These are phyloP conservation scores for Caenorhabditis sp. DNA, from an alignment of 2,888 invertebrate species.

Conservation along the genomic window DNA sequence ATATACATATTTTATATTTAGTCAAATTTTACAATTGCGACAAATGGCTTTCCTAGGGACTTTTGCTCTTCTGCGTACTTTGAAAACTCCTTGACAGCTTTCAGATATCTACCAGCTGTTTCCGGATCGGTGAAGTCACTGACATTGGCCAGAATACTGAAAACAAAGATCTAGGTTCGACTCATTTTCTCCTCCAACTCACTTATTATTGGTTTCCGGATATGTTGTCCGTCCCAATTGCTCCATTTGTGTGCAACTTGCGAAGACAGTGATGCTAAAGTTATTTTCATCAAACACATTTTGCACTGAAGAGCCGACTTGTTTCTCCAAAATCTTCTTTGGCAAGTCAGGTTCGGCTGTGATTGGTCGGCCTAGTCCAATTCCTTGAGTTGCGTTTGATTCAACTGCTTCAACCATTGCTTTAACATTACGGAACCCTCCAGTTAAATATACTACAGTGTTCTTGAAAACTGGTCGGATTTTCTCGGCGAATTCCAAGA, in stretches of 20 bases:
- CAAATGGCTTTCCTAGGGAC: not conserved
- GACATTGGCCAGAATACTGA: conserved; percentile 18
- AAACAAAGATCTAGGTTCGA: not conserved
- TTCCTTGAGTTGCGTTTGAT: conserved; percentile 48
- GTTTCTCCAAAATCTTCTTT: conserved; percentile 42
- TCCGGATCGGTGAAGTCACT: conserved; percentile 24
- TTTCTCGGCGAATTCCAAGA: conserved; percentile 53
- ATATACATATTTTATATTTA: conserved; percentile 29
- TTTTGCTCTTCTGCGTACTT: no score
- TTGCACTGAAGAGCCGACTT: conserved; percentile 30
- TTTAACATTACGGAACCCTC: conserved; percentile 57
- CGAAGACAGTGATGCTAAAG: conserved; percentile 20
- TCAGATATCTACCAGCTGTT: not conserved
- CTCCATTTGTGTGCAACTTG: conserved; percentile 43
- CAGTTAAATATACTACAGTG: conserved; percentile 54
- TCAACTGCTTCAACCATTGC: conserved; percentile 56
- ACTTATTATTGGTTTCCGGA: not conserved
- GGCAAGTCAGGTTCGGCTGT: conserved; percentile 61
- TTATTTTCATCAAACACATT: conserved; percentile 38
- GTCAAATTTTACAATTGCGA: not conserved
- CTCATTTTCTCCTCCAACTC: not conserved
- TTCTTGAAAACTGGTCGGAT: conserved; percentile 37
- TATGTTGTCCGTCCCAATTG: conserved; percentile 37
- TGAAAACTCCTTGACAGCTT: not conserved
- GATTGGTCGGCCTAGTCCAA: conserved; percentile 52